Evolutionary conservation across 2,797 vertebrate genomes (phyloP), one percentile per base, ranked within the genome.

Genomic region (Meda fulgida): DNA sequence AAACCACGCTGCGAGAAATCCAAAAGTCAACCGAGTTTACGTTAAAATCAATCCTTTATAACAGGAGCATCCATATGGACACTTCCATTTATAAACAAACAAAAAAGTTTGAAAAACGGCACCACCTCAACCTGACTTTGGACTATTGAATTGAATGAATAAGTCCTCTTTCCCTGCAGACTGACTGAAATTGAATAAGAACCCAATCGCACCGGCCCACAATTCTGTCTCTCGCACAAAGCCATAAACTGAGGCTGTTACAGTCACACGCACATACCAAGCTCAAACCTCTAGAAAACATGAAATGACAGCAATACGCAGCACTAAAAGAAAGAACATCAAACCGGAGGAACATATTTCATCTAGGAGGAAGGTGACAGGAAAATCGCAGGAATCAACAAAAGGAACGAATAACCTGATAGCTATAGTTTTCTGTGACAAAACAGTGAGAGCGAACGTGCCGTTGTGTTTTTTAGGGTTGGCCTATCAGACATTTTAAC

Each of bases 11-110:
- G 36, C 40, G 26, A 78, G 40, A n/a, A 31, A 16, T 36, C 31
- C n/a, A 34, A 53, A 83, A 65, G 48, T 65, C 4, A 65, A 75
- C 21, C 5, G 29, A 73, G 58, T 38, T 66, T 51, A 51, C 58
- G 16, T 89, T 91, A 91, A 76, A 85, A 86, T 91, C 90, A 78
- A 84, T 83, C 91, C 92, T 93, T 93, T 90, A 75, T 21, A 80
- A 16, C 46, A 4, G 46, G 46, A 16, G 14, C 14, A 48, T 16
- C 46, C 46, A 5, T 5, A 48, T 1, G 46, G 14, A 48, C 46
- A 13, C 46, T 1, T 48, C 46, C 46, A 48, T 48, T 63, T 38
- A 53, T 55, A 83, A 83, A 75, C 11, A 14, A 83, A 51, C 2
- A 31, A 21, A 66, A 75, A 78, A 26, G 26, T 63, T 23, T 29